A percentile compares a stretch with the other conserved stretches of the same genome.
Evolutionary conservation across 37 sponge, comb jelly and placozoan genomes (phyloP).

Genomic region (Trichoplax adhaerens): DNA sequence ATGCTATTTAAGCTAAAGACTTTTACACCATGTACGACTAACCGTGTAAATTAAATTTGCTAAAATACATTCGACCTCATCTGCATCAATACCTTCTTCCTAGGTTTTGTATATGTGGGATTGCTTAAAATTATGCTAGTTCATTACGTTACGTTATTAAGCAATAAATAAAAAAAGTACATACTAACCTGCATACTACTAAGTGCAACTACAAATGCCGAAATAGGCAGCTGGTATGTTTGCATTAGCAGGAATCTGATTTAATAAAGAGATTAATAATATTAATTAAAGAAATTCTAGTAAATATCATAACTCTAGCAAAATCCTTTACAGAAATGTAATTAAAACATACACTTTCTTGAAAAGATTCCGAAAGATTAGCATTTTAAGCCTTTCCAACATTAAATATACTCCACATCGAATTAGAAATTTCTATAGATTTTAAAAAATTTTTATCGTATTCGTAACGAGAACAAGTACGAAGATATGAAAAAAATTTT

Average conservation of each 20-base stretch:
- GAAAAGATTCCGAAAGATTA: constrained; percentile 82
- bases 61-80: constrained; percentile 83
- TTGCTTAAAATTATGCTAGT: constrained; percentile 6
- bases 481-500: background rate
- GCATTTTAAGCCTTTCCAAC: constrained; percentile 72
- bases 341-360: constrained; percentile 74
- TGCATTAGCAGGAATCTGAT: constrained; percentile 36
- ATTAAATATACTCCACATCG: constrained; percentile 72
- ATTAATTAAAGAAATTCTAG: background rate
- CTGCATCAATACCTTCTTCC: constrained; percentile 48
- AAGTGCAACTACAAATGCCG: constrained; percentile 35
- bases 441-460: background rate
- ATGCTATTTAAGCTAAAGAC: background rate
- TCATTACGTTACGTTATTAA: too few relatives aligned
- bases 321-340: background rate
- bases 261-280: background rate
- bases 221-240: constrained; percentile 40
- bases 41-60: constrained; percentile 91
- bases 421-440: constrained; percentile 56
- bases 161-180: too few relatives aligned
- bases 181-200: constrained; percentile 17
- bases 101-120: constrained; percentile 9
- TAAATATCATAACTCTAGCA: background rate
- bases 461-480: too few relatives aligned
- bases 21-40: background rate